phyloP scores from a whole-genome alignment of 2,113 vertebrate genomes.

The Ceyx melanurus region DNA sequence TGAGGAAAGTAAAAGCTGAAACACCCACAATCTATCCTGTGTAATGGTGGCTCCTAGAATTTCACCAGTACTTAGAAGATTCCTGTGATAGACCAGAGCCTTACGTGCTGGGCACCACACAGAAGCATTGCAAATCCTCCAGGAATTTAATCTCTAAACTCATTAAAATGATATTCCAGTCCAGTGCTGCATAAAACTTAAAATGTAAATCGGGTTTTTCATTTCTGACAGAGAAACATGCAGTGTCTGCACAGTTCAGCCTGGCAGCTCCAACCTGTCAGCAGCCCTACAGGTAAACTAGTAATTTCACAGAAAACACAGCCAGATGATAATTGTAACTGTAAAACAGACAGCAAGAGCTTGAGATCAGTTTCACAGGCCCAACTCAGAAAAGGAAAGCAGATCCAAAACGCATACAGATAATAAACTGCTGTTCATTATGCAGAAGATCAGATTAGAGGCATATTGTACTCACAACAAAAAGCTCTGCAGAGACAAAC shows the following conservation, averaged over 20 bases:
- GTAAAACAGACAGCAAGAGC: not conserved
- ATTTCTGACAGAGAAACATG: not conserved
- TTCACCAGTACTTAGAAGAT: not conserved
- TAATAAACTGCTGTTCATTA: not conserved
- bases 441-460: not conserved
- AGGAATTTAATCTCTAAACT: not conserved
- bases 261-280: not conserved
- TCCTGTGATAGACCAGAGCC: not conserved
- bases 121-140: not conserved
- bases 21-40: not conserved
- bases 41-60: not conserved
- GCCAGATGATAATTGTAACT: not conserved
- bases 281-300: not conserved
- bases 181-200: not conserved
- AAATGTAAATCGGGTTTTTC: not conserved
- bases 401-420: not conserved
- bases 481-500: not conserved
- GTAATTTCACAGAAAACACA: not conserved
- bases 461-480: not conserved
- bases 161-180: not conserved
- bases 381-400: not conserved
- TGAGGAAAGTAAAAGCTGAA: not conserved
- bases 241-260: not conserved
- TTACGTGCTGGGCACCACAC: not conserved
- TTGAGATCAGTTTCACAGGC: not conserved